Evolutionary conservation across 2,113 vertebrate species (phyloP).

Genomic region (Rousettus leschenaultii): DNA sequence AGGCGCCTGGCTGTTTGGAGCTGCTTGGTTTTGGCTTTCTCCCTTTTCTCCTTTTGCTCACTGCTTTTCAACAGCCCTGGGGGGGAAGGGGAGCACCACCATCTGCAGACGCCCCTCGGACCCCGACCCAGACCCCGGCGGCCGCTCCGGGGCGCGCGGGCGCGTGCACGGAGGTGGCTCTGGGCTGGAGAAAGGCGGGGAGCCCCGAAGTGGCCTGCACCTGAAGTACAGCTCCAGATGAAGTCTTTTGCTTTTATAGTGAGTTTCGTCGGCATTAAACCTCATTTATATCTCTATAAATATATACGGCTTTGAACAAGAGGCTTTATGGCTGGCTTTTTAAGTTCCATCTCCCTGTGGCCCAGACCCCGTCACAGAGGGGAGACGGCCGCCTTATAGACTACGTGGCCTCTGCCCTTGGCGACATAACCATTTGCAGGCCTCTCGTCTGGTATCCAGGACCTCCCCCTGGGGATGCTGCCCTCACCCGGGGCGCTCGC

Average conservation of each 20-base stretch:
- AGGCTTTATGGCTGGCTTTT: constrained; percentile 63
- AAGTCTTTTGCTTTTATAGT: constrained; percentile 74
- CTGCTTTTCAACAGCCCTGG: background rate
- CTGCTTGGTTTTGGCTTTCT: constrained; percentile 27
- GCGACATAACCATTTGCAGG: background rate
- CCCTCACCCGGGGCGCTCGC: background rate
- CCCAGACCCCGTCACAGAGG: background rate
- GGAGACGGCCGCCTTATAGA: background rate
- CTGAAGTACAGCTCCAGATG: constrained; percentile 53
- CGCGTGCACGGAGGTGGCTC: background rate
- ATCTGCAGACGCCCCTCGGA: background rate
- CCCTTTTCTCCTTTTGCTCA: background rate
- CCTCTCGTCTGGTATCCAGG: background rate
- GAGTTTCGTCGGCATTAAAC: constrained; percentile 67
- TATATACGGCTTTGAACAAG: constrained; percentile 61
- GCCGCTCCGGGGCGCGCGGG: background rate
- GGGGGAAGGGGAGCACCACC: background rate
- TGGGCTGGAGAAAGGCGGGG: background rate
- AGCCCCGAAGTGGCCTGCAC: background rate
- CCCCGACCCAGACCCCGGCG: background rate
- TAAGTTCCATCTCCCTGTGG: constrained; percentile 47
- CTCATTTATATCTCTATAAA: constrained; percentile 79
- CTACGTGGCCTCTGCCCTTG: background rate
- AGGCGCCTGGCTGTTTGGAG: constrained; percentile 51
- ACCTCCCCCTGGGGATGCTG: background rate